Conservation (phyloP, 2,113 vertebrate species). For the Indicator maculatus region DNA sequence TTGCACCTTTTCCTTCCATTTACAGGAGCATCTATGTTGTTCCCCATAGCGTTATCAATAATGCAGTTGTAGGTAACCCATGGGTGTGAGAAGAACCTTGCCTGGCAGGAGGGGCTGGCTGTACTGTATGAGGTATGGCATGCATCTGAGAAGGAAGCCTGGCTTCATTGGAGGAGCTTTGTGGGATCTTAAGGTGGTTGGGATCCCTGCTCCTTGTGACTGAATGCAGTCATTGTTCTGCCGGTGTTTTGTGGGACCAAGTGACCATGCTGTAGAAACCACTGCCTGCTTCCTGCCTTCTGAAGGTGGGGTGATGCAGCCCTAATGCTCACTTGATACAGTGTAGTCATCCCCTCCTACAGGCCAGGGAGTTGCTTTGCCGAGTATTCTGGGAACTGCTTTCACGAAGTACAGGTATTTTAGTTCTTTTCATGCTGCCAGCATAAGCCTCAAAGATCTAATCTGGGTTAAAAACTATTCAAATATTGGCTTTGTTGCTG, state of each 20-base stretch:
- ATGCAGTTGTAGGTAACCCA: not conserved
- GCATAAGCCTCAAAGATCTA: not conserved
- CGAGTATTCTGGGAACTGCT: not conserved
- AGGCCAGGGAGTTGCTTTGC: not conserved
- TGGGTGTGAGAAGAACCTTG: not conserved
- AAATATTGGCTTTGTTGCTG: not conserved
- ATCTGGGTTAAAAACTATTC: not conserved
- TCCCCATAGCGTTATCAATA: not conserved
- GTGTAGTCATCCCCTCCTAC: not conserved
- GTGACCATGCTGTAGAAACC: not conserved
- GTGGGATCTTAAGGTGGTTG: not conserved
- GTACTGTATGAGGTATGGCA: rapidly evolving
- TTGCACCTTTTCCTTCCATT: not conserved
- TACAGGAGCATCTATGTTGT: not conserved
- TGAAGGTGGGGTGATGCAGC: not conserved
- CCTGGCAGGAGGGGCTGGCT: not conserved
- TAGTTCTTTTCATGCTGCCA: not conserved
- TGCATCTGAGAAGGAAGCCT: not conserved
- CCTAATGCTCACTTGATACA: not conserved
- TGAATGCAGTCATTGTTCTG: not conserved
- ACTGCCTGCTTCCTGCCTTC: not conserved
- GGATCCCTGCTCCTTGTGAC: not conserved
- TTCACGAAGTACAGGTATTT: not conserved
- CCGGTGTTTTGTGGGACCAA: not conserved
- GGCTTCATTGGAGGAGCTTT: not conserved